These are phyloP conservation scores for Morinoia aosen DNA, from an alignment of 2,888 invertebrate species.

Conservation along the genomic window DNA sequence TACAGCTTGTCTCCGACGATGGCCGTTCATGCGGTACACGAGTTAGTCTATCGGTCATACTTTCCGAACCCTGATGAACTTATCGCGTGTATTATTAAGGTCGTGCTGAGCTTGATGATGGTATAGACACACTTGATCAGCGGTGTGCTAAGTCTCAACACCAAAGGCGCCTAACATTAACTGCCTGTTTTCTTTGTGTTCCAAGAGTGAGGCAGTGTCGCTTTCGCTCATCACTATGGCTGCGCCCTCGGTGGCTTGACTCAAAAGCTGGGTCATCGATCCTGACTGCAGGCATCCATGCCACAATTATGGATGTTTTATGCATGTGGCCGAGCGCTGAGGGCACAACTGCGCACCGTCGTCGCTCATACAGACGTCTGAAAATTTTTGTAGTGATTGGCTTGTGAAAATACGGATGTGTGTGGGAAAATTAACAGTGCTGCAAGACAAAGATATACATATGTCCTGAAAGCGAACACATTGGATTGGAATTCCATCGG, in stretches of 20 bases:
- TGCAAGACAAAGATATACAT: too few species aligned
- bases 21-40: too few species aligned
- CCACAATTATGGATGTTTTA: neutral
- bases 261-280: conserved; percentile 7
- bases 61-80: too few species aligned
- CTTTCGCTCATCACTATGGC: neutral
- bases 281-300: neutral
- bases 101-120: too few species aligned
- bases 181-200: neutral
- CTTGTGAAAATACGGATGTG: neutral
- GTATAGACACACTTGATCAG: too few species aligned
- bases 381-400: neutral
- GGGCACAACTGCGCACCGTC: neutral
- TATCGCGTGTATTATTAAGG: too few species aligned
- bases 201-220: neutral
- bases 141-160: too few species aligned
- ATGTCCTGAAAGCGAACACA: too few species aligned
- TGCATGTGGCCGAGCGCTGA: neutral
- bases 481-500: neutral
- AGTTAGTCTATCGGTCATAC: too few species aligned
- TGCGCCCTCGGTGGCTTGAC: neutral
- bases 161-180: neutral
- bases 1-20: too few species aligned
- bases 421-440: neutral
- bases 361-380: neutral